Conservation (phyloP, 2,888 invertebrate species). For the Alentia gelatinosa region DNA sequence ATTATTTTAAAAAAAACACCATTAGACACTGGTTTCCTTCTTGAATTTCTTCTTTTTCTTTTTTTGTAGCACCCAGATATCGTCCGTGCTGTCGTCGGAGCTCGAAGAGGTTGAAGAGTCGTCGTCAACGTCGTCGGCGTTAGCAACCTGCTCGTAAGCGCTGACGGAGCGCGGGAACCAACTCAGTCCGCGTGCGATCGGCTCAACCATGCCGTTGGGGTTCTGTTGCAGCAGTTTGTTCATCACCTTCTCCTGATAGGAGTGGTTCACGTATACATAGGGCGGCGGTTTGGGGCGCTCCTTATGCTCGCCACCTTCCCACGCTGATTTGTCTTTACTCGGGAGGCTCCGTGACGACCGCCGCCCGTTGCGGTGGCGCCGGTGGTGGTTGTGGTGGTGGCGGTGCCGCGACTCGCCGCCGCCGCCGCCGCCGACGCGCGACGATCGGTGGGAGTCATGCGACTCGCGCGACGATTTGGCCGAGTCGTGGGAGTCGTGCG, state of each 20-base stretch:
- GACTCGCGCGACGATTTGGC: not conserved
- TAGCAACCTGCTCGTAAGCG: slow-evolving; percentile 81
- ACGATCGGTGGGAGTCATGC: slow-evolving; percentile 60
- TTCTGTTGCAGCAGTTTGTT: slow-evolving; percentile 73
- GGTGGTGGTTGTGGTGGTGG: slow-evolving; percentile 68
- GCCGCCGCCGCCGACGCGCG: slow-evolving; percentile 71
- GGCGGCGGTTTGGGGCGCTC: slow-evolving; percentile 70
- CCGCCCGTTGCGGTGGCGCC: slow-evolving; percentile 68
- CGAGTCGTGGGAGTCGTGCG: slow-evolving; percentile 39
- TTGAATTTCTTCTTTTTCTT: slow-evolving; percentile 70
- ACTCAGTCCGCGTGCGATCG: slow-evolving; percentile 52
- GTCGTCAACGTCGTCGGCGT: slow-evolving; percentile 67
- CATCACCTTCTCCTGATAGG: slow-evolving; percentile 73
- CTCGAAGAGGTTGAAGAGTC: slow-evolving; percentile 69
- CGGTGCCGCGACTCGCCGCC: slow-evolving; percentile 67
- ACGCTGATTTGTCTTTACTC: slow-evolving; percentile 60
- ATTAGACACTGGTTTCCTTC: slow-evolving; percentile 77
- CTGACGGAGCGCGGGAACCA: slow-evolving; percentile 74
- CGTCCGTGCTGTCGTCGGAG: slow-evolving; percentile 72
- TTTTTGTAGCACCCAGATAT: slow-evolving; percentile 75
- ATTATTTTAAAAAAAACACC: not conserved
- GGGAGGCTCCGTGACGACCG: slow-evolving; percentile 67
- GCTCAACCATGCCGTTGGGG: slow-evolving; percentile 48
- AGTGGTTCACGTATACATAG: slow-evolving; percentile 77
- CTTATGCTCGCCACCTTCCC: slow-evolving; percentile 68